Evolutionary conservation across 64 coral and sea anemone genomes (phyloP).

Genomic region (Stylophora pistillata): DNA sequence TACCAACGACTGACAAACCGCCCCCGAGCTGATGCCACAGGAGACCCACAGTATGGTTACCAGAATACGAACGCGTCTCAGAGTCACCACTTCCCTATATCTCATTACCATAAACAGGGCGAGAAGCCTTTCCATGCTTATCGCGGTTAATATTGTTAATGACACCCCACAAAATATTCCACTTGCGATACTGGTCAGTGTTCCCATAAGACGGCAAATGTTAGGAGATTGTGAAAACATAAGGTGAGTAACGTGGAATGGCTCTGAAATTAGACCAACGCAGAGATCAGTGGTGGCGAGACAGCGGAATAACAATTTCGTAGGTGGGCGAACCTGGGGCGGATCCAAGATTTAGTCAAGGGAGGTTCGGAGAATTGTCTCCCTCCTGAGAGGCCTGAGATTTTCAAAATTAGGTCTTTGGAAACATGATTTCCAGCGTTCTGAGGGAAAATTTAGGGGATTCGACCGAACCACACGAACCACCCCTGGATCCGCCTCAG

Average conservation of each 20-base stretch:
- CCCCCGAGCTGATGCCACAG: not conserved
- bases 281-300: too few relatives aligned
- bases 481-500: not conserved
- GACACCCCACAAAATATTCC: constrained; percentile 12
- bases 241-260: not conserved
- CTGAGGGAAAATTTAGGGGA: too few relatives aligned
- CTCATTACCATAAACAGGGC: not conserved
- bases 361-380: too few relatives aligned
- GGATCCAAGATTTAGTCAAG: too few relatives aligned
- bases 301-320: too few relatives aligned
- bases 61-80: not conserved
- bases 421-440: too few relatives aligned
- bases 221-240: not conserved
- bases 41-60: not conserved
- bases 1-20: not conserved
- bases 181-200: not conserved
- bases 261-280: not conserved
- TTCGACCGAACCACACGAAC: not conserved
- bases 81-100: not conserved
- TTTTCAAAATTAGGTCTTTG: too few relatives aligned
- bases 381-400: too few relatives aligned
- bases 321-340: too few relatives aligned
- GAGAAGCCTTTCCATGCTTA: not conserved
- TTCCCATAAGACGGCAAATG: not conserved
- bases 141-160: not conserved